phyloP scores from a whole-genome alignment of 2,888 invertebrate genomes.

The Agriopis leucophaearia region DNA sequence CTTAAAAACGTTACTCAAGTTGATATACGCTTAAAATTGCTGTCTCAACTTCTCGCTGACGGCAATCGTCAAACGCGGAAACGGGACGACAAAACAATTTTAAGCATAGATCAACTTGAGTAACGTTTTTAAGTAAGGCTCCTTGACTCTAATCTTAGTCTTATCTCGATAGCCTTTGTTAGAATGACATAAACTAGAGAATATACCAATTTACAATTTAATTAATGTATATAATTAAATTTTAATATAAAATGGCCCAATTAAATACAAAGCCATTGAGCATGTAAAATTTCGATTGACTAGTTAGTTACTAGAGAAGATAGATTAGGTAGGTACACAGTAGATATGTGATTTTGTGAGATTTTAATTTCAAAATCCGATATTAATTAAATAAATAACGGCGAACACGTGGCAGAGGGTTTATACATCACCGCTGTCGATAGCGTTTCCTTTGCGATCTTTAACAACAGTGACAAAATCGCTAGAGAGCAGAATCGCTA shows the following conservation, averaged over 20 bases:
- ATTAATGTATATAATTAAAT: constrained; percentile 14
- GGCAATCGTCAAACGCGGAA: no score
- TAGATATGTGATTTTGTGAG: constrained; percentile 46
- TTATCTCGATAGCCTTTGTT: neutral
- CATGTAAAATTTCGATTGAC: constrained; percentile 51
- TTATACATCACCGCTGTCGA: neutral
- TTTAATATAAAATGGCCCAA: constrained; percentile 26
- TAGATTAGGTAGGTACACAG: constrained; percentile 50
- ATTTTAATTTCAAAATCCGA: constrained; percentile 30
- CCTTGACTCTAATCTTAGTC: no score
- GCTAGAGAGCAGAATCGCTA: no score
- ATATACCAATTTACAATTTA: constrained; percentile 8
- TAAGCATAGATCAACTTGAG: no score
- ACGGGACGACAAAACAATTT: no score
- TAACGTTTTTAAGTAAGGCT: no score
- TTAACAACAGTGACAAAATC: neutral
- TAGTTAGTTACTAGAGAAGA: constrained; percentile 53
- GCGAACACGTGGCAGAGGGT: constrained; percentile 31
- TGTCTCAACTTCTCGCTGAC: no score
- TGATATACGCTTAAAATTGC: no score
- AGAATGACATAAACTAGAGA: constrained; percentile 17
- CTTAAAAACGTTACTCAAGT: no score
- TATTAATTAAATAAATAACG: constrained; percentile 12
- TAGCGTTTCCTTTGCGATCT: neutral
- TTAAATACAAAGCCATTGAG: constrained; percentile 44